Evolutionary conservation across 2,888 invertebrate species (phyloP), one percentile per base, ranked within the genome.

Genomic region (Xiphydria camelus): DNA sequence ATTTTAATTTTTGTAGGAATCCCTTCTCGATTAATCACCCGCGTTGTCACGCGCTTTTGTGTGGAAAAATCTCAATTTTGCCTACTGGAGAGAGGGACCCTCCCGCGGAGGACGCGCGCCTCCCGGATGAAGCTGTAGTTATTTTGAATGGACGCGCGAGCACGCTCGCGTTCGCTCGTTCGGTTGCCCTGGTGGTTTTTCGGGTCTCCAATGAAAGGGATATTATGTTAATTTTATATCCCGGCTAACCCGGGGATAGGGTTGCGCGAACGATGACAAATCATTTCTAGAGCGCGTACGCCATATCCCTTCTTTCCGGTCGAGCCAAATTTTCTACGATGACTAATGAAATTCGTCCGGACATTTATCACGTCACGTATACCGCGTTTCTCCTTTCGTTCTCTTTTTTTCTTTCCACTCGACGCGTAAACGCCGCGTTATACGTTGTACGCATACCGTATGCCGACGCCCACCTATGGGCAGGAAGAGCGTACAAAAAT

Each of bases 1-100:
- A 21, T 44, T 44, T 44, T 44, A 38, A 44, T 44, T 44, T 44
- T 38, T 44, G 18, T 36, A 31, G 35, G 34, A 18, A 35, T 44
- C 36, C 29, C 26, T 19, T 44, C 26, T 44, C 43, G 31, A 44
- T 44, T 44, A 44, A 44, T 44, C 43, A 38, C 10, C 38, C 29
- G 15, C 29, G 12, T 29, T 12, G 29, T 29, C 29, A 15, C 15
- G 29, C 15, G 29, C 29, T 29, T n/a, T 29, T 29, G 29, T 29
- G 12, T 15, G 12, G 1, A 29, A 29, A 29, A 29, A 29, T 29
- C 29, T 29, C 29, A 29, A 29, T 29, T 29, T 29, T 29, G 14
- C 29, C 12, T 15, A 15, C 15, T 15, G 29, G 15, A 29, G 9
- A 15, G 29, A 9, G 15, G 12, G 12, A 7, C 29, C 14, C 14